Evolutionary conservation across 2,797 vertebrate genomes (phyloP).

Genomic region (Moxostoma hubbsi): DNA sequence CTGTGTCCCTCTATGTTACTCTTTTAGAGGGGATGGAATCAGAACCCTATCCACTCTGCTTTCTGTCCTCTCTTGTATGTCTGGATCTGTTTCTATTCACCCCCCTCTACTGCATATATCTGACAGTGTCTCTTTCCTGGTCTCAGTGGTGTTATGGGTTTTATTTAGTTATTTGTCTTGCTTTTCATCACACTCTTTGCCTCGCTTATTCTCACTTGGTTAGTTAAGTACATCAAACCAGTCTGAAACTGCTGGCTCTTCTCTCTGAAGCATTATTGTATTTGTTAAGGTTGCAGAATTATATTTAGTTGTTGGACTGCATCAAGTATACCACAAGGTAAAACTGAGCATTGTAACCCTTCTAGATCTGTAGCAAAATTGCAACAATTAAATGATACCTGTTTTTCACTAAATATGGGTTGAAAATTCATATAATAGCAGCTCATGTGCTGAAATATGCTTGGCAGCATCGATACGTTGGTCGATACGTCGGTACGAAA

Average conservation of each 20-base stretch:
- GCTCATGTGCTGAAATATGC: too few relatives aligned
- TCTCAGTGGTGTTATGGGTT: conserved; percentile 55
- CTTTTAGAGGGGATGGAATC: conserved; percentile 2
- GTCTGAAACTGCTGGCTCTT: conserved; percentile 32
- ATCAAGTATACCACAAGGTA: conserved; percentile 24
- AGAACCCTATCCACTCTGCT: conserved; percentile 24
- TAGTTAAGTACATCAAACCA: conserved; percentile 34
- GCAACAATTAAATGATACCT: too few relatives aligned
- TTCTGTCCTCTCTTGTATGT: conserved; percentile 22
- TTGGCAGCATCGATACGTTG: too few relatives aligned
- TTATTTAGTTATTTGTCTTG: conserved; percentile 41
- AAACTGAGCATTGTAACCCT: conserved; percentile 23
- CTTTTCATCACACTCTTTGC: conserved; percentile 42
- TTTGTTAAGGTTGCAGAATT: conserved; percentile 26
- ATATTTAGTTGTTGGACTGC: conserved; percentile 11
- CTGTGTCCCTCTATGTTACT: conserved; percentile 18
- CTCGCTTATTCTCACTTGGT: conserved; percentile 34
- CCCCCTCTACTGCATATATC: conserved; percentile 44
- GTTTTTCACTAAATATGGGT: background rate
- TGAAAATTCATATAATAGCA: background rate
- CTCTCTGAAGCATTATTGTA: conserved; percentile 12
- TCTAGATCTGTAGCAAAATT: too few relatives aligned
- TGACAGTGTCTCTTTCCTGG: conserved; percentile 59
- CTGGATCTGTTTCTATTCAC: conserved; percentile 6
- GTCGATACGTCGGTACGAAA: too few relatives aligned